A percentile compares a stretch with the other conserved stretches of the same genome.
These are phyloP conservation scores for Drosophila micromelanica DNA, from an alignment of 1,140 invertebrate genomes.

Conservation along the genomic window DNA sequence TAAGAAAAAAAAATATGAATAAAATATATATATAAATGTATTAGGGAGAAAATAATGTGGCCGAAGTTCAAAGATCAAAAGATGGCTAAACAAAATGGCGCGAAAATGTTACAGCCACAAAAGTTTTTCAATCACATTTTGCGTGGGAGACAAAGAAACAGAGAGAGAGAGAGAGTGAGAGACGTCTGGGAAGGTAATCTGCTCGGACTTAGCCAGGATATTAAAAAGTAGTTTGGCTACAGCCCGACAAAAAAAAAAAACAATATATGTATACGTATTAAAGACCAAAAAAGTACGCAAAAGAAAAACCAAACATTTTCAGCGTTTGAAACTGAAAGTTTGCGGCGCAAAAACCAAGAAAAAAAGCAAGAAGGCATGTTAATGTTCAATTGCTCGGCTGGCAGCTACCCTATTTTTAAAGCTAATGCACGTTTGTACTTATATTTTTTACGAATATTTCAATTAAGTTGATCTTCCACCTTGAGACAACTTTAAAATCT, in stretches of 20 bases:
- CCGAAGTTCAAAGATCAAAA: constrained; percentile 47
- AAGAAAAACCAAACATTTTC: constrained; percentile 29
- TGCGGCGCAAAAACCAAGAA: constrained; percentile 4
- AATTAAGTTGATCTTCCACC: too few relatives aligned
- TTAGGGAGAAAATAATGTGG: background rate
- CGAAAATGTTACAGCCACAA: constrained; percentile 55
- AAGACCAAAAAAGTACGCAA: constrained; percentile 21
- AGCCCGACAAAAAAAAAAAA: constrained; percentile 4
- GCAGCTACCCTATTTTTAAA: too few relatives aligned
- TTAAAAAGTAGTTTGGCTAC: constrained; percentile 61
- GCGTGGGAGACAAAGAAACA: constrained; percentile 6
- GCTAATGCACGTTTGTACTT: too few relatives aligned
- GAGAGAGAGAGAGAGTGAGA: constrained; percentile 10
- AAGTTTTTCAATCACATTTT: constrained; percentile 75
- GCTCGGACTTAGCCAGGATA: constrained; percentile 37
- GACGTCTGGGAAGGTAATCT: background rate
- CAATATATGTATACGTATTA: constrained; percentile 19
- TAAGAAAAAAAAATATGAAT: constrained; percentile 40
- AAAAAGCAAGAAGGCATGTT: background rate
- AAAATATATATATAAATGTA: background rate
- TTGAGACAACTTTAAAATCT: too few relatives aligned
- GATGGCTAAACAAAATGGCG: constrained; percentile 53
- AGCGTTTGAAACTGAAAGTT: constrained; percentile 67
- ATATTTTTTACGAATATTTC: too few relatives aligned
- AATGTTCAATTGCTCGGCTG: too few relatives aligned